A percentile compares a stretch with the other conserved stretches of the same genome.
These are phyloP conservation scores for Ophion costatus DNA, from an alignment of 2,888 invertebrate genomes.

Conservation along the genomic window DNA sequence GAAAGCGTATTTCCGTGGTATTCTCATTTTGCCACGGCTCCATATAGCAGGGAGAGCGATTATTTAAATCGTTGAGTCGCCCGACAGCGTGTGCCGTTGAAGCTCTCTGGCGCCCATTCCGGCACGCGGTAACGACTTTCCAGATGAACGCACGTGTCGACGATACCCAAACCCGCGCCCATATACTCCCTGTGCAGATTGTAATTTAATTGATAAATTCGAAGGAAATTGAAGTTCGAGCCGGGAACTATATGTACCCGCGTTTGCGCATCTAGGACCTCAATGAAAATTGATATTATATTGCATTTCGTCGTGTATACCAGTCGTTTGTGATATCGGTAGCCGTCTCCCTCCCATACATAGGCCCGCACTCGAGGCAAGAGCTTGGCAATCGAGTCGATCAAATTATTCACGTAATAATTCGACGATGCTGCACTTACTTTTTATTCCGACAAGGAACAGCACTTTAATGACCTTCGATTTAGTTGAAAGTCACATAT, in stretches of 20 bases:
- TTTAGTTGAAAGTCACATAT: too few relatives aligned
- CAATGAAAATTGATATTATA: slow-evolving; percentile 65
- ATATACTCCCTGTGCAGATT: slow-evolving; percentile 75
- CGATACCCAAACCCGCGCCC: slow-evolving; percentile 50
- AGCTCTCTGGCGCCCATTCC: slow-evolving; percentile 30
- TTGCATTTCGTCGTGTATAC: slow-evolving; percentile 61
- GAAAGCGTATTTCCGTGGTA: slow-evolving; percentile 46
- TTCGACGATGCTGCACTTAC: background rate
- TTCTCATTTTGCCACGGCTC: slow-evolving; percentile 47
- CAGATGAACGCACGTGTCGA: slow-evolving; percentile 68
- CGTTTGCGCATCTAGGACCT: slow-evolving; percentile 33
- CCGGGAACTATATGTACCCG: slow-evolving; percentile 72
- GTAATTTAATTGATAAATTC: slow-evolving; percentile 81
- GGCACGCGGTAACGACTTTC: slow-evolving; percentile 64
- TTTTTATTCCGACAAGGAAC: background rate
- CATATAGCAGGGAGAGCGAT: slow-evolving; percentile 46
- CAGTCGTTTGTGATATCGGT: background rate
- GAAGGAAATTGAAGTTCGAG: slow-evolving; percentile 80
- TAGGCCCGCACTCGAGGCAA: background rate
- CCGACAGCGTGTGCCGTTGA: slow-evolving; percentile 46
- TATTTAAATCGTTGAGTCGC: slow-evolving; percentile 66
- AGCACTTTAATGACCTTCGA: too few relatives aligned
- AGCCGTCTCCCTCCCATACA: background rate
- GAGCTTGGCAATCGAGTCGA: background rate
- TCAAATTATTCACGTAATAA: background rate